These are phyloP conservation scores for Anoplolepis gracilipes DNA, from an alignment of 1,140 invertebrate species.

Conservation along the genomic window DNA sequence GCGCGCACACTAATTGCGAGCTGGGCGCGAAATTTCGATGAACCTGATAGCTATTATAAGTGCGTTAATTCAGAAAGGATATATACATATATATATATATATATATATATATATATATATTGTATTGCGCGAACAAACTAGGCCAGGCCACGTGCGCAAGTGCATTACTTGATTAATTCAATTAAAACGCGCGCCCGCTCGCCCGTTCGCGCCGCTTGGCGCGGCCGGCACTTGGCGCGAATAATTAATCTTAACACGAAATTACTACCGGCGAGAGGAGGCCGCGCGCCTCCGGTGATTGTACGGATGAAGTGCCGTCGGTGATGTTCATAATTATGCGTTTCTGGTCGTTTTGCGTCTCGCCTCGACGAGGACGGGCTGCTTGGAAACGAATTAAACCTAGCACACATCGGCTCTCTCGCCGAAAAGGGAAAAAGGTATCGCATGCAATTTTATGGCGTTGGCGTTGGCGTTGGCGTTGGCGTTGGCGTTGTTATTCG, in stretches of 20 bases:
- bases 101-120: background rate
- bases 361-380: slow-evolving; percentile 35
- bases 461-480: too few relatives aligned
- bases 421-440: slow-evolving; percentile 26
- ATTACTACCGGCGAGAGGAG: slow-evolving; percentile 52
- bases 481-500: slow-evolving; percentile 52
- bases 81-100: background rate
- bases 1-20: slow-evolving; percentile 35
- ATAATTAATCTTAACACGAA: slow-evolving; percentile 69
- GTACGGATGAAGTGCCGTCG: slow-evolving; percentile 64
- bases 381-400: slow-evolving; percentile 70
- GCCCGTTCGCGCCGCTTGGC: slow-evolving; percentile 2
- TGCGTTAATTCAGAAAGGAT: slow-evolving; percentile 29
- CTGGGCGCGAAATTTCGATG: slow-evolving; percentile 26
- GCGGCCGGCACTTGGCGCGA: slow-evolving; percentile 54
- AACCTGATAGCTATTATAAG: slow-evolving; percentile 51
- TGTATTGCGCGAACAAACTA: slow-evolving; percentile 23
- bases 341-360: slow-evolving; percentile 40
- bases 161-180: slow-evolving; percentile 65
- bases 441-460: slow-evolving; percentile 18
- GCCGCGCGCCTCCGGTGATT: slow-evolving; percentile 55
- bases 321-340: slow-evolving; percentile 59
- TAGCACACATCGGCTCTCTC: background rate
- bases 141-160: slow-evolving; percentile 19
- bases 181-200: slow-evolving; percentile 57